Base-by-base conservation (phyloP, 2,113 vertebrate species). In the Pipra filicauda region DNA sequence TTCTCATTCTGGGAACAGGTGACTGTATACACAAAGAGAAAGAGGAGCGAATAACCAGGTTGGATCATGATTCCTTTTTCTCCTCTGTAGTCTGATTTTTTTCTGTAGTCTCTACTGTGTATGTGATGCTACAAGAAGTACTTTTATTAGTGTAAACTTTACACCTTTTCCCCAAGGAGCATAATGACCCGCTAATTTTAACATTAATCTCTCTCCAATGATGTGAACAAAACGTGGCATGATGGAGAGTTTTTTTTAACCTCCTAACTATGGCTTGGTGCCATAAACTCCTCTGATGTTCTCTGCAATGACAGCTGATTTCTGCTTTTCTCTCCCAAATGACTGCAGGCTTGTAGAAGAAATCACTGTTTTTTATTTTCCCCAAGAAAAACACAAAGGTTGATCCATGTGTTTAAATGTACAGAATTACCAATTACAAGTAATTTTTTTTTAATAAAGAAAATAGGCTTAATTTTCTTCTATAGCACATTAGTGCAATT, bases 241-340 rank as follows among this genome's bases (percentile, higher is more conserved):
- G 77, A 31, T 41, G 30, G 39, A 95, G 61, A 93, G 57, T 0
- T 46, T 80, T 73, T 66, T 93, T 95, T 85, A 89, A 89, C 51
- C 44, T 87, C 30, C 61, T 89, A 13, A 14, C 73, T 80, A 15
- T 61, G 80, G 80, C 86, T 87, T 75, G 17, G 46, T 95, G 94
- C 77, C 89, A 95, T 37, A 82, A 85, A 85, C 54, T 82, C 14
- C 33, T 85, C 73, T 75, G 87, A 88, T 4, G 4, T 92, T 95
- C 58, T 81, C 61, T 89, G 41, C 54, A 91, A 46, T 2, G 31
- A 85, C 89, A 89, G 93, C 74, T 85, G 84, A 95, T 94, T 80
- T 79, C 74, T 41, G 44, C 52, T 71, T 89, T 74, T 85, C 58
- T 69, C 44, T 89, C 35, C n/a, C 49, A 89, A 73, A 91, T 66